Base-by-base conservation (phyloP, 2,113 vertebrate species). In the Nansenia antarctica region DNA sequence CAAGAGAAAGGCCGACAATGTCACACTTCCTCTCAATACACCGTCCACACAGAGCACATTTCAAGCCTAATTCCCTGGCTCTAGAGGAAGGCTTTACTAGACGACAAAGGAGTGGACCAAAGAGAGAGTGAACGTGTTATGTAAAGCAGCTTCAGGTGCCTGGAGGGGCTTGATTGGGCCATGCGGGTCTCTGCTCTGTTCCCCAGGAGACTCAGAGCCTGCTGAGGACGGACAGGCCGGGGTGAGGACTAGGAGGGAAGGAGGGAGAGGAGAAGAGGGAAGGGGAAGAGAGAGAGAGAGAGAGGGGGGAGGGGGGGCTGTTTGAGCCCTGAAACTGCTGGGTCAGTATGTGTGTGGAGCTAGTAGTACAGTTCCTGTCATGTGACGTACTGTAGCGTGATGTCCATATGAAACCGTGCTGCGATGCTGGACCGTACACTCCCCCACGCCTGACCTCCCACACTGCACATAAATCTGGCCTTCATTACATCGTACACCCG, bases 351-450 rank as follows among this genome's bases (percentile, higher is more conserved):
- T 55, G 68, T 81, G 74, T 63, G 65, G 73, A 59, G 88, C 12
- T 82, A 85, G 88, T 86, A 86, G 67, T 68, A 1, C 66, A 65
- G 59, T 12, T n/a, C n/a, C 47, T 49, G 45, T 49, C 45, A 74
- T 22, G 77, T 76, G 76, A 55, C 11, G 35, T 3, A 32, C 79
- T 67, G 57, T 71, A 47, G 12, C 67, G 58, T 79, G 52, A 14
- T 9, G 54, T 18, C 27, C 63, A 39, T 2, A 52, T 65, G 66
- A 55, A 69, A 63, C 63, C 66, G 65, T 55, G 61, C 58, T 58
- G 65, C 37, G 31, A 63, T 58, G 55, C 45, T 27, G 53, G 53
- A n/a, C 22, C 53, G 24, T 12, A 55, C 20, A 55, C 53, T 26
- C 53, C 66, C 58, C 59, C 29, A 22, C 35, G 35, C 11, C 54